These are phyloP conservation scores for Pterostichus niger DNA, from an alignment of 2,888 invertebrate genomes.

Conservation along the genomic window DNA sequence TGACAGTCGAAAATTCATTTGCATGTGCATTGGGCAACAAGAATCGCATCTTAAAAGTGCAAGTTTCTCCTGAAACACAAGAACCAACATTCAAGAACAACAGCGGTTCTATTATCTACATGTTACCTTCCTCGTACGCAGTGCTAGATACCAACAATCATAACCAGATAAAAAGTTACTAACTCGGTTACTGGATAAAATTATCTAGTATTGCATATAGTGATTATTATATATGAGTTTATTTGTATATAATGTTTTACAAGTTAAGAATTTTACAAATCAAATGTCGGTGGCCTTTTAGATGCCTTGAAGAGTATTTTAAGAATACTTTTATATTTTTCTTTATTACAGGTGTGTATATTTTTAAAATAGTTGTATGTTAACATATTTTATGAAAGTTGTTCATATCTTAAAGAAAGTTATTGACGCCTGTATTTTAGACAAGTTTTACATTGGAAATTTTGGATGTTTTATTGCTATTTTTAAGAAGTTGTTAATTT, in stretches of 20 bases:
- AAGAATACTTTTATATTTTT: conserved; percentile 34
- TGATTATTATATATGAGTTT: conserved; percentile 18
- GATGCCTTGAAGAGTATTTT: conserved; percentile 30
- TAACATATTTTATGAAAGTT: conserved; percentile 13
- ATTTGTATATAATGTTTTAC: conserved; percentile 48
- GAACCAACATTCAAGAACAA: conserved; percentile 79
- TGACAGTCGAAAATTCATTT: conserved; percentile 86
- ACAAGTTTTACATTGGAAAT: conserved; percentile 11
- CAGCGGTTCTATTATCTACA: conserved; percentile 77
- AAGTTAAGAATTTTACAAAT: conserved; percentile 35
- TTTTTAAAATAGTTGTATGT: conserved; percentile 24
- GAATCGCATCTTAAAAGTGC: conserved; percentile 81
- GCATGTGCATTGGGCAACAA: conserved; percentile 93
- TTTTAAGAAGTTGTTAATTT: conserved; percentile 34
- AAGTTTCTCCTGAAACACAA: conserved; percentile 79
- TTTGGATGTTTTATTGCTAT: conserved; percentile 2
- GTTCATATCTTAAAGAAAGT: conserved; percentile 26
- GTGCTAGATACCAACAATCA: conserved; percentile 77
- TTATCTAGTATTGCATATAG: conserved; percentile 41
- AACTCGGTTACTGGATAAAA: neutral
- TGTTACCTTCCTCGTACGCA: conserved; percentile 78
- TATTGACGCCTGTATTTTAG: conserved; percentile 26
- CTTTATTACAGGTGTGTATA: conserved; percentile 1
- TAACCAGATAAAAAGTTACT: conserved; percentile 67
- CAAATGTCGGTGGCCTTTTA: conserved; percentile 35